Percentiles rank a stretch among this genome's conserved stretches.
Conservation (phyloP, 2,113 vertebrate genomes). For the Callospermophilus lateralis region DNA sequence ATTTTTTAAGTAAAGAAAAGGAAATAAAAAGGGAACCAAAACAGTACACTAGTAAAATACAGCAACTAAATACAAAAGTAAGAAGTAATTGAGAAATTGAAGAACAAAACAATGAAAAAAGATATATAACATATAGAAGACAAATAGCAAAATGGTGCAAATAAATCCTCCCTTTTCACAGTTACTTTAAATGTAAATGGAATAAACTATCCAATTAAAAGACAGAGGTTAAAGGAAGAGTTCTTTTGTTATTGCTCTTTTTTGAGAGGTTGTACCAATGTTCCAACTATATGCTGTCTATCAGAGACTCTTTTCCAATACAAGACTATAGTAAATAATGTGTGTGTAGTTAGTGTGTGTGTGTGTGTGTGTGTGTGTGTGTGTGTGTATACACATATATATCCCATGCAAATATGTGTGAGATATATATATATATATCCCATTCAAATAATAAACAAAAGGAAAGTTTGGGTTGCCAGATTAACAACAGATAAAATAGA, state of each 20-base stretch:
- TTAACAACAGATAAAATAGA: not conserved
- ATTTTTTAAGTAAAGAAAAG: not conserved
- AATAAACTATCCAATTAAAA: conserved; percentile 28
- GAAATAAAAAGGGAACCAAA: not conserved
- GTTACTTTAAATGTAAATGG: conserved; percentile 21
- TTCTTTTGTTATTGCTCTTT: not conserved
- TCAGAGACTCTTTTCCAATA: not conserved
- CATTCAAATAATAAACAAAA: conserved; percentile 26
- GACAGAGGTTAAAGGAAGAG: not conserved
- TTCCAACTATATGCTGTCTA: not conserved
- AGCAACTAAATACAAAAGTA: not conserved
- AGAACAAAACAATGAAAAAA: not conserved
- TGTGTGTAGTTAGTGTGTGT: not conserved
- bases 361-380: not conserved
- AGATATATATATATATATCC: not conserved
- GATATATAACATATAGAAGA: not conserved
- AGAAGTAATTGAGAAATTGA: not conserved
- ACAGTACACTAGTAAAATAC: not conserved
- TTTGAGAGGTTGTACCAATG: not conserved
- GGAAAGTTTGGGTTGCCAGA: not conserved
- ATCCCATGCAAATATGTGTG: not conserved
- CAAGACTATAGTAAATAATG: not conserved
- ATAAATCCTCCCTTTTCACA: not conserved
- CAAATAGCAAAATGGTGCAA: not conserved
- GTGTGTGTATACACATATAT: not conserved